Evolutionary conservation across 2,888 invertebrate genomes (phyloP).

Genomic region (Bombylius major): DNA sequence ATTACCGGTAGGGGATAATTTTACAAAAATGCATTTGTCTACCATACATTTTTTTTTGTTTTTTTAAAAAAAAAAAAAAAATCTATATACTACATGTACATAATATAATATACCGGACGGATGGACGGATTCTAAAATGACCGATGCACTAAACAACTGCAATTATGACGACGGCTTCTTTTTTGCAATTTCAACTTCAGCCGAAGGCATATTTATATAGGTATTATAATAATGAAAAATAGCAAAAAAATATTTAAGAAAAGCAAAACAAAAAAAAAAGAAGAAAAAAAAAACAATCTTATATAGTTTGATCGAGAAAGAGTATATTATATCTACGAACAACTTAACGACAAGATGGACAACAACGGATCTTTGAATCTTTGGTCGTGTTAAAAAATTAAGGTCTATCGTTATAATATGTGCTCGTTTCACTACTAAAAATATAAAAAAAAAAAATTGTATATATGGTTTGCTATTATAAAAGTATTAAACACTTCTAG

Average conservation of each 20-base stretch:
- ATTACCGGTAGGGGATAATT: slow-evolving; percentile 2
- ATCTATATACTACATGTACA: not conserved
- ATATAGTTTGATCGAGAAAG: slow-evolving; percentile 4
- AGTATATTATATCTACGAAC: not conserved
- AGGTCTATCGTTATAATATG: not conserved
- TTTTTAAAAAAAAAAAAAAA: no score
- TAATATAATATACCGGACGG: not conserved
- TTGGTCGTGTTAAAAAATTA: slow-evolving; percentile 6
- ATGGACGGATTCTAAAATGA: slow-evolving; percentile 4
- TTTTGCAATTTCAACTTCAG: slow-evolving; percentile 1
- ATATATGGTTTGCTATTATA: no score
- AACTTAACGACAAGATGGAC: not conserved
- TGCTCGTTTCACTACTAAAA: no score
- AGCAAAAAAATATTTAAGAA: not conserved
- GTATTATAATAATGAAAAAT: not conserved
- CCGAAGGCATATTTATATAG: not conserved
- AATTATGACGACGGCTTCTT: slow-evolving; percentile 5
- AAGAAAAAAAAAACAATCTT: not conserved
- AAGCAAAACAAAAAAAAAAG: not conserved
- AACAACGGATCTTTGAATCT: slow-evolving; percentile 4
- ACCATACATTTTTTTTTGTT: slow-evolving; percentile 1
- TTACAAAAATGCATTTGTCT: slow-evolving; percentile 7
- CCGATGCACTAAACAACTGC: slow-evolving; percentile 9
- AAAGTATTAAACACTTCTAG: no score
- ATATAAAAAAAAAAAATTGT: no score